phyloP scores from a whole-genome alignment of 2,888 invertebrate species.

The Dryomyza anilis region DNA sequence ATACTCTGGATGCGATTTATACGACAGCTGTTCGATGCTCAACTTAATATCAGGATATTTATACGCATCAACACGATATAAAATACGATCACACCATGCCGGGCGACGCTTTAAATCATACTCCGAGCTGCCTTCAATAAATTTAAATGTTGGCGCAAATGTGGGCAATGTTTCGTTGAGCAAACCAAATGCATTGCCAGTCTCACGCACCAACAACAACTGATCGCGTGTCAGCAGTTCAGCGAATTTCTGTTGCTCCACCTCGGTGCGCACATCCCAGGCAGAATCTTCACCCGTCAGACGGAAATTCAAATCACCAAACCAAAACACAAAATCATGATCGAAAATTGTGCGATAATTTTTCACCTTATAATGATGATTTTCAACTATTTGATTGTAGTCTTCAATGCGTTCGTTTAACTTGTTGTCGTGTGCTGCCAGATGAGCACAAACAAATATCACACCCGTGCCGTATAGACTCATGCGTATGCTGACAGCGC shows the following conservation, averaged over 20 bases:
- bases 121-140: conserved; percentile 72
- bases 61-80: conserved; percentile 82
- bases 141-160: conserved; percentile 90
- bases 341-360: conserved; percentile 84
- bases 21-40: conserved; percentile 73
- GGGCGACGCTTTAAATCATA: conserved; percentile 89
- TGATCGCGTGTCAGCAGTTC: conserved; percentile 78
- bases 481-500: conserved; percentile 86
- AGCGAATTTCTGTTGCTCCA: conserved; percentile 71
- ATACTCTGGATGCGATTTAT: conserved; percentile 78
- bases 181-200: conserved; percentile 82
- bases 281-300: conserved; percentile 70
- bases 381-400: conserved; percentile 83
- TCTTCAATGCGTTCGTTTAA: conserved; percentile 83
- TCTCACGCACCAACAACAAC: conserved; percentile 71
- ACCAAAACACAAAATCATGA: conserved; percentile 95
- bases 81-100: conserved; percentile 93
- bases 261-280: conserved; percentile 70
- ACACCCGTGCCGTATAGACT: conserved; percentile 87
- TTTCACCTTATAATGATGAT: conserved; percentile 76
- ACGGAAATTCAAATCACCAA: conserved; percentile 90
- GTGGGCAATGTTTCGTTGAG: conserved; percentile 73
- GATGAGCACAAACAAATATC: conserved; percentile 86
- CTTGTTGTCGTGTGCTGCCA: conserved; percentile 87
- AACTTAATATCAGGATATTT: conserved; percentile 82